Percentiles rank a stretch among this genome's conserved stretches.
phyloP scores from a whole-genome alignment of 2,888 invertebrate genomes.

The Morpho achilles region DNA sequence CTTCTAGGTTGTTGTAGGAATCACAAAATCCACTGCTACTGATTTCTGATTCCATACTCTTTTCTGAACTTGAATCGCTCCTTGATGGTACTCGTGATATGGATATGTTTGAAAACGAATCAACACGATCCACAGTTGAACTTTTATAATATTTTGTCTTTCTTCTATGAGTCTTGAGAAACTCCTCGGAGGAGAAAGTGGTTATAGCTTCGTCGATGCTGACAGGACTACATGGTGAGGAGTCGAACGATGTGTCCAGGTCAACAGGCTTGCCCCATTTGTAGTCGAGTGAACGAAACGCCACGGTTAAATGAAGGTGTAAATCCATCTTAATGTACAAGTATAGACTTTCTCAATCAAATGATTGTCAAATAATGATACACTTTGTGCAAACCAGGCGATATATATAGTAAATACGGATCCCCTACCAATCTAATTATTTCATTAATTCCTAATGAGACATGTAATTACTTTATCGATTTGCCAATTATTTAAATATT shows the following conservation, averaged over 20 bases:
- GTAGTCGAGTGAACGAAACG: slow-evolving; percentile 48
- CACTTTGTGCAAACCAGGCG: too few relatives aligned
- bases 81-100: slow-evolving; percentile 35
- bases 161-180: slow-evolving; percentile 36
- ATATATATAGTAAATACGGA: background rate
- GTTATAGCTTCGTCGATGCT: slow-evolving; percentile 39
- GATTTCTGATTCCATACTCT: background rate
- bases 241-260: slow-evolving; percentile 39
- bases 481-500: background rate
- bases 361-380: too few relatives aligned
- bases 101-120: slow-evolving; percentile 47
- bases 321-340: slow-evolving; percentile 40
- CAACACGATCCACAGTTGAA: slow-evolving; percentile 7
- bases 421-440: background rate
- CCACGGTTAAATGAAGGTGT: slow-evolving; percentile 50
- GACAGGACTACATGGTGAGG: slow-evolving; percentile 38
- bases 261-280: slow-evolving; percentile 55
- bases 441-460: background rate
- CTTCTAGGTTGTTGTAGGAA: background rate
- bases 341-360: too few relatives aligned
- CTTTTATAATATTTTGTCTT: slow-evolving; percentile 14
- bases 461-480: slow-evolving; percentile 1
- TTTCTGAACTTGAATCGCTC: slow-evolving; percentile 25
- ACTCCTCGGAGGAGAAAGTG: slow-evolving; percentile 56
- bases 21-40: background rate